Conservation (phyloP, 2,888 invertebrate species). For the Drosophila fulvimacula region DNA sequence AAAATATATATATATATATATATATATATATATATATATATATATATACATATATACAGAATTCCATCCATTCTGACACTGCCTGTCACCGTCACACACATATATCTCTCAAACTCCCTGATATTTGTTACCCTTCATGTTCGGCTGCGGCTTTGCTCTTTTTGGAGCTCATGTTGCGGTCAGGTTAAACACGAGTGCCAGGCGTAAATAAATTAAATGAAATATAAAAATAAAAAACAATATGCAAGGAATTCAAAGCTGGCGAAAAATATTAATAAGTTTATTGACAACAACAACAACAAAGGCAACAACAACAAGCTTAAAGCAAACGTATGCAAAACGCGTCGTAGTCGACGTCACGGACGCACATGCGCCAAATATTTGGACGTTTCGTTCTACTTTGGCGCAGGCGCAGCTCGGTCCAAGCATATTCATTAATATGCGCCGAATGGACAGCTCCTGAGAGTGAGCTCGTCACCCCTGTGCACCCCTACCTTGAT, state of each 20-base stretch:
- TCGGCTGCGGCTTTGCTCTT: slow-evolving; percentile 4
- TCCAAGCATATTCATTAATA: slow-evolving; percentile 35
- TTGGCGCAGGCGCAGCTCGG: slow-evolving; percentile 51
- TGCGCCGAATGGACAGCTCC: slow-evolving; percentile 31
- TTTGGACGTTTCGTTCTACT: slow-evolving; percentile 78
- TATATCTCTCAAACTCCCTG: background rate
- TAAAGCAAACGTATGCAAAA: slow-evolving; percentile 32
- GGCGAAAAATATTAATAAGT: slow-evolving; percentile 45
- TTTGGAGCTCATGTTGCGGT: slow-evolving; percentile 37
- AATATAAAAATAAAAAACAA: slow-evolving; percentile 5
- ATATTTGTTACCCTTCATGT: slow-evolving; percentile 20
- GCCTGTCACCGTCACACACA: background rate
- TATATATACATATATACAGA: background rate
- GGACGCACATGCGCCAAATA: slow-evolving; percentile 71
- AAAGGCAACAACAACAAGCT: too few species aligned
- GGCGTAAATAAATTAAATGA: slow-evolving; percentile 1
- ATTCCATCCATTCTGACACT: background rate
- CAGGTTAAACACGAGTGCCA: slow-evolving; percentile 36
- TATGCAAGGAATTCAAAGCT: slow-evolving; percentile 24
- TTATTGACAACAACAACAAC: slow-evolving; percentile 2
- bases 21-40: background rate
- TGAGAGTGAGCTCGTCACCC: background rate
- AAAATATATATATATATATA: too few species aligned
- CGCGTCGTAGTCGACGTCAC: slow-evolving; percentile 50
- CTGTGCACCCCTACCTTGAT: background rate